These are phyloP conservation scores for Phenganax stokvisi DNA, from an alignment of 92 coral and sea anemone species.

Conservation along the genomic window DNA sequence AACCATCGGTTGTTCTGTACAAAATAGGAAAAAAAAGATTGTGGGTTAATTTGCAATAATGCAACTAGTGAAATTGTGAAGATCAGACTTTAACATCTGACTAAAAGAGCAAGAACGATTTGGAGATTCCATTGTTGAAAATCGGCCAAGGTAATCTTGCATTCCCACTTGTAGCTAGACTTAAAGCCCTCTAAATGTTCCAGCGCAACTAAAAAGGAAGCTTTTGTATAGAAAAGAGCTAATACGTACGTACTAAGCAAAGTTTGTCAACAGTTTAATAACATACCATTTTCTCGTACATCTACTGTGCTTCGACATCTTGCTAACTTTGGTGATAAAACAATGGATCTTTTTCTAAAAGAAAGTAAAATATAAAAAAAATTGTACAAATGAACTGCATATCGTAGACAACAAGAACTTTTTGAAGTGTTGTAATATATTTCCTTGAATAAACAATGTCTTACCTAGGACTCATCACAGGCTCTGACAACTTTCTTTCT, in stretches of 20 bases:
- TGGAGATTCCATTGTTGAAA: too few relatives aligned
- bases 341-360: constrained; percentile 9
- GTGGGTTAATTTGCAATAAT: background rate
- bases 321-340: background rate
- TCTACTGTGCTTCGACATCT: constrained; percentile 25
- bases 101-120: too few relatives aligned
- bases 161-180: background rate
- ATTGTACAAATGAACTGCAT: background rate
- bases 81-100: background rate
- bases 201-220: too few relatives aligned
- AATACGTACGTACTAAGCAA: background rate
- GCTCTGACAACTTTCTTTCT: constrained; percentile 35
- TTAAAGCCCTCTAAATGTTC: background rate
- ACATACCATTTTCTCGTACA: constrained; percentile 29
- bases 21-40: background rate
- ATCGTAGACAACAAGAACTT: too few relatives aligned
- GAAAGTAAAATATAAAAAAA: background rate
- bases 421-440: background rate
- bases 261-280: background rate
- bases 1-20: constrained; percentile 15
- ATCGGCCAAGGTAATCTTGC: background rate
- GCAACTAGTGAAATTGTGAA: background rate
- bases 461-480: constrained; percentile 37
- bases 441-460: background rate
- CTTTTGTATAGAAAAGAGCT: too few relatives aligned